Evolutionary conservation across 2,113 vertebrate species (phyloP).

Genomic region (Ictalurus punctatus): DNA sequence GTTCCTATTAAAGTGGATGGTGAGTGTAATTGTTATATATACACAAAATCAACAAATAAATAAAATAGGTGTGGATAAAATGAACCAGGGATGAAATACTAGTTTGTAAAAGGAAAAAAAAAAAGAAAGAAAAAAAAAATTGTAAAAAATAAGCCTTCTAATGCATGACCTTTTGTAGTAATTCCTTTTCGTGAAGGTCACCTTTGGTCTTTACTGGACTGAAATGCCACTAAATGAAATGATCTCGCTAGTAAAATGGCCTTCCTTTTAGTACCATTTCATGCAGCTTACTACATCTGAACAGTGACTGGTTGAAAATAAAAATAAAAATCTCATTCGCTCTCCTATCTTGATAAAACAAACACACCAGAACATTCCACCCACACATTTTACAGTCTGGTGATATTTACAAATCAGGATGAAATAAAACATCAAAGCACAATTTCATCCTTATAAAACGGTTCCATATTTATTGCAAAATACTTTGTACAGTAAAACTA

Average conservation of each 20-base stretch:
- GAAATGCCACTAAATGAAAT: not conserved
- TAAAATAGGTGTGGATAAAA: not conserved
- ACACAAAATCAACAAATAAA: not conserved
- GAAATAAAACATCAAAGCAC: not conserved
- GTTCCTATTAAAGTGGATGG: too few species aligned
- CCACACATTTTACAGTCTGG: too few species aligned
- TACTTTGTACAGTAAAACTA: slow-evolving; percentile 79
- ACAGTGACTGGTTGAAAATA: not conserved
- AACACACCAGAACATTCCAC: not conserved
- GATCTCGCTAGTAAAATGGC: not conserved
- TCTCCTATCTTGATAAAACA: not conserved
- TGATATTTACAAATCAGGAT: not conserved
- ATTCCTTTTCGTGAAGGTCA: not conserved
- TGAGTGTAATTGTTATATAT: too few species aligned
- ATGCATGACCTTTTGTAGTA: not conserved
- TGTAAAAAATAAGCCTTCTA: not conserved
- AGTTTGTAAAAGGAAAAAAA: not conserved
- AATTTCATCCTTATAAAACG: slow-evolving; percentile 71
- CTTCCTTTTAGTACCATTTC: not conserved
- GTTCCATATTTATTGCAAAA: slow-evolving; percentile 83
- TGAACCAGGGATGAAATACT: not conserved
- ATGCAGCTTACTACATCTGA: not conserved
- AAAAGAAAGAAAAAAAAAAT: not conserved
- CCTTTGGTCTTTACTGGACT: not conserved
- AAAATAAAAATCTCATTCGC: not conserved